Evolutionary conservation across 2,797 vertebrate species (phyloP), one percentile per base, ranked within the genome.

Genomic region (Knipowitschia caucasica): DNA sequence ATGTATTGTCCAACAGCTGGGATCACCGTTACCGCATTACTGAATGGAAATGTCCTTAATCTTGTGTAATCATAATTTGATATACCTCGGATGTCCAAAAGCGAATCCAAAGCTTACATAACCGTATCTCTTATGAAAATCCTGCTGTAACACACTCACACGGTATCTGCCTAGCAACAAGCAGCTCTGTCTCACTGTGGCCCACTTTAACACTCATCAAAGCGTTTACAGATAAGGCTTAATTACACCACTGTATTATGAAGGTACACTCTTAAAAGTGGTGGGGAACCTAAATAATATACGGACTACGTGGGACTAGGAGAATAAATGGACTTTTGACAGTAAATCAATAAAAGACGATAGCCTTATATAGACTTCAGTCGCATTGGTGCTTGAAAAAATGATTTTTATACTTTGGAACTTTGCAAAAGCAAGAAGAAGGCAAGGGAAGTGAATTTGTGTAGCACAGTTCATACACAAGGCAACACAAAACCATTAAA

Each of bases 81-180:
- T 17, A 36, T 36, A 35, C 4, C 17, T 50, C 31, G 17, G 26
- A 30, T 50, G n/a, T 62, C 21, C 23, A 12, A 59, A 11, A 43
- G 30, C 27, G 54, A 56, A 20, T 24, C 11, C 24, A n/a, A 31
- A 43, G 21, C 7, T 69, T 50, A 58, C 46, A 49, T 59, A 57
- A 58, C 58, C 50, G 63, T 52, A 66, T 65, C 47, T 50, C 50
- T 75, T 53, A 53, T 53, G 15, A 10, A 79, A 50, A 42, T 67
- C 30, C 55, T 61, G 51, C 56, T 56, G 45, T 9, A 50, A 66
- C 17, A 21, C 59, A 43, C 40, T 65, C 59, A 45, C 44, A 58
- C 67, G 63, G 52, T 52, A 38, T 73, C 77, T 78, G 73, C 82
- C 71, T 63, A 47, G 81, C 72, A 83, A 85, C 81, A 77, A 58